Percentiles rank a stretch among this genome's conserved stretches.
These are phyloP conservation scores for Papilio elwesi DNA, from an alignment of 2,888 invertebrate genomes.

Conservation along the genomic window DNA sequence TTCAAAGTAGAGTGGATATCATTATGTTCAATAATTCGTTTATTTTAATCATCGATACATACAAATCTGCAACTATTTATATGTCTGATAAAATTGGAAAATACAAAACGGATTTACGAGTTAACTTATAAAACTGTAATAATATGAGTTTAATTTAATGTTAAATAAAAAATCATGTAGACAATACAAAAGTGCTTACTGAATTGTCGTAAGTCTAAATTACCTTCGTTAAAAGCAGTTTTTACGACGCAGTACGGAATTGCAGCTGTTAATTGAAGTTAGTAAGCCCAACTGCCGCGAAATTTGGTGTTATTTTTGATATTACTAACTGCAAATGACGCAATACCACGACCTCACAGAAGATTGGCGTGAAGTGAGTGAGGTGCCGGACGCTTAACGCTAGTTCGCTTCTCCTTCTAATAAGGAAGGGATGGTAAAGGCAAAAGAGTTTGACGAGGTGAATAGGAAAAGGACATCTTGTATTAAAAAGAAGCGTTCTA, in stretches of 20 bases:
- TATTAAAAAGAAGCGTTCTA: no score
- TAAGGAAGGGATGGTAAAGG: no score
- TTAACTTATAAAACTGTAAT: no score
- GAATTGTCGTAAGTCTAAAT: not conserved
- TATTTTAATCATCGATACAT: not conserved
- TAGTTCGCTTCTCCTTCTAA: no score
- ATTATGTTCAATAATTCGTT: not conserved
- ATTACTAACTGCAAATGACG: not conserved
- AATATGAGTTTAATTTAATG: no score
- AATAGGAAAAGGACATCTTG: no score
- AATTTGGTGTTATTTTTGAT: not conserved
- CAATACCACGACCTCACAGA: no score
- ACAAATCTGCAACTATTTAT: not conserved
- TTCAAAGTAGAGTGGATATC: not conserved
- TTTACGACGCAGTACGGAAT: slow-evolving; percentile 4
- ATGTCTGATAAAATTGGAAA: not conserved
- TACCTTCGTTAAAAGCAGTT: slow-evolving; percentile 11
- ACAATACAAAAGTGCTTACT: not conserved
- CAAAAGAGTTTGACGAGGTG: no score
- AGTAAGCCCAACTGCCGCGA: not conserved
- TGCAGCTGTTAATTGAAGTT: slow-evolving; percentile 6
- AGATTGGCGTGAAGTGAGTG: no score
- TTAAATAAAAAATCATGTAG: not conserved
- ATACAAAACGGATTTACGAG: not conserved
- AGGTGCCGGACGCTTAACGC: no score